These are phyloP conservation scores for Crotalus viridis DNA, from an alignment of 2,113 vertebrate genomes.

Conservation along the genomic window DNA sequence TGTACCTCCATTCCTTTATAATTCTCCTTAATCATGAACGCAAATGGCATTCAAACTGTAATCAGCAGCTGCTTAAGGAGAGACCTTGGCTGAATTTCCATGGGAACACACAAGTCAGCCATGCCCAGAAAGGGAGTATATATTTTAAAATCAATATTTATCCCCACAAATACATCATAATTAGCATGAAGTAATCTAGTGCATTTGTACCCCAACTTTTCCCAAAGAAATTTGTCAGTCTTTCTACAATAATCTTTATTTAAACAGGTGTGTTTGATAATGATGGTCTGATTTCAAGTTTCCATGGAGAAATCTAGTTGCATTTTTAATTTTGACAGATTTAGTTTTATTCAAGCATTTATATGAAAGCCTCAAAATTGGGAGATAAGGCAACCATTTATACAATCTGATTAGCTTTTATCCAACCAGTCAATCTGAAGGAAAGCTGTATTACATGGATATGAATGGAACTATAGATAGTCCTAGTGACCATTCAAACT, in stretches of 20 bases:
- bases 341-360: background rate
- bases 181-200: background rate
- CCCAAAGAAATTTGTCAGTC: background rate
- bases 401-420: background rate
- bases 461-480: background rate
- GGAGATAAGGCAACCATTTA: background rate
- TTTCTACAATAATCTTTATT: background rate
- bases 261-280: background rate
- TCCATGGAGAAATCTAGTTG: background rate
- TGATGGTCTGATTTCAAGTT: background rate
- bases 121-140: conserved; percentile 62
- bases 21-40: conserved; percentile 75
- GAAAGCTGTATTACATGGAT: background rate
- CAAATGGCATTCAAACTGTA: conserved; percentile 77
- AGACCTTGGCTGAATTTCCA: conserved; percentile 67
- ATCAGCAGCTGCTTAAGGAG: conserved; percentile 74
- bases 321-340: background rate
- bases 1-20: conserved; percentile 69
- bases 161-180: accelerated
- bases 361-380: background rate
- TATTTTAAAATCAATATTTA: conserved; percentile 12
- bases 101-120: conserved; percentile 72
- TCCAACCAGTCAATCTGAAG: background rate
- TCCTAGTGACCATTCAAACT: too few relatives aligned
- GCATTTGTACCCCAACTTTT: accelerated